Evolutionary conservation across 2,113 vertebrate species (phyloP).

Genomic region (Panthera leo): DNA sequence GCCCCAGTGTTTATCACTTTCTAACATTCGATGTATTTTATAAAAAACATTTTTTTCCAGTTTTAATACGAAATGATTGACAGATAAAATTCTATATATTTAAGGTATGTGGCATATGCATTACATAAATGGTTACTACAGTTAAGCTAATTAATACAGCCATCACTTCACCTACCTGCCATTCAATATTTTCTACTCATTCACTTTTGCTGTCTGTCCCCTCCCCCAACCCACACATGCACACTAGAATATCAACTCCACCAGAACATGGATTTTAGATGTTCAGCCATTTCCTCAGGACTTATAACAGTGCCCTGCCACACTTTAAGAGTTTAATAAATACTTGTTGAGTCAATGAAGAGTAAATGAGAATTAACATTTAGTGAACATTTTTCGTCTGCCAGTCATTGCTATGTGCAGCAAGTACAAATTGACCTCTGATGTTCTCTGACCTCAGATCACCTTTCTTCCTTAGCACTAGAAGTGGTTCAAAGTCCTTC

Average conservation of each 20-base stretch:
- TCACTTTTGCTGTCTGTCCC: background rate
- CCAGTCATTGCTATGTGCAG: too few species aligned
- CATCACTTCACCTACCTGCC: background rate
- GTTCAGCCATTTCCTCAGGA: background rate
- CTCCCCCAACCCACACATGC: background rate
- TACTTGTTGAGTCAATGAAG: background rate
- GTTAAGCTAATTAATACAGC: background rate
- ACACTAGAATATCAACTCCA: background rate
- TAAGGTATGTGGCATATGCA: rapidly evolving
- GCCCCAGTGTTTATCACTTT: background rate
- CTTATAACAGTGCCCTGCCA: too few species aligned
- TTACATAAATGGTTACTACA: background rate
- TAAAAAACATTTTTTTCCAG: background rate
- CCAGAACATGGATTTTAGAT: background rate
- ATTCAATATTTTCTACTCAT: background rate
- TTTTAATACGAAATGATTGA: background rate
- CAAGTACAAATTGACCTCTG: background rate
- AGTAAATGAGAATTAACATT: background rate
- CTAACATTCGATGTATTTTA: background rate
- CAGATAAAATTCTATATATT: background rate
- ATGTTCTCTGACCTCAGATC: background rate
- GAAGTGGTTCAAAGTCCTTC: background rate
- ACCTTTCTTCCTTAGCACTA: background rate
- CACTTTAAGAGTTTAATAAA: background rate
- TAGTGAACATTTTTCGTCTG: background rate